A percentile compares a stretch with the other conserved stretches of the same genome.
These are phyloP conservation scores for Papilio xuthus DNA, from an alignment of 1,140 invertebrate genomes.

Conservation along the genomic window DNA sequence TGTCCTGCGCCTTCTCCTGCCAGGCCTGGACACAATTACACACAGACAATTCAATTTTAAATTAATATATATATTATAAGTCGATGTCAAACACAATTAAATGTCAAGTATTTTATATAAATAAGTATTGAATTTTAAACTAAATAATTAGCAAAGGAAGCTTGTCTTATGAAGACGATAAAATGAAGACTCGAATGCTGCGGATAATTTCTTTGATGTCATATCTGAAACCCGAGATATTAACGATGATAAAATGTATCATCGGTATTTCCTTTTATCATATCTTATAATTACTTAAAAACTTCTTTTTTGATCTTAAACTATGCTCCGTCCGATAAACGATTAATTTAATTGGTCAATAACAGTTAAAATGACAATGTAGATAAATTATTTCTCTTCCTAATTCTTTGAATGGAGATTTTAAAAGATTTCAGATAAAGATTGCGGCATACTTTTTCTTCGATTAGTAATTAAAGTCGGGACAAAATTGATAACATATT, in stretches of 20 bases:
- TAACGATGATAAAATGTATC: constrained; percentile 10
- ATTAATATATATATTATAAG: too few relatives aligned
- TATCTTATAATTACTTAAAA: neutral
- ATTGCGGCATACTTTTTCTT: neutral
- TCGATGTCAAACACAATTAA: too few relatives aligned
- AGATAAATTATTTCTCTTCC: neutral
- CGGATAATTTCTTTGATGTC: constrained; percentile 20
- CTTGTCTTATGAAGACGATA: neutral
- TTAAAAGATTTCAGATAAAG: neutral
- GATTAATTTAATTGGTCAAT: neutral
- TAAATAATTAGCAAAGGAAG: neutral
- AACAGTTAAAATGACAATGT: neutral
- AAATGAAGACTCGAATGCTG: constrained; percentile 23
- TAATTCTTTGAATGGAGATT: neutral
- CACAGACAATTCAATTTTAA: too few relatives aligned
- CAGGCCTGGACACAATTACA: too few relatives aligned
- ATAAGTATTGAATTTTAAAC: too few relatives aligned
- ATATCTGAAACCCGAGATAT: constrained; percentile 8
- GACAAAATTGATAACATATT: neutral
- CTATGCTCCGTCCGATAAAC: neutral
- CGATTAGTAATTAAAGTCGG: neutral
- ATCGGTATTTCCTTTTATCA: constrained; percentile 25
- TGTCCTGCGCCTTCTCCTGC: too few relatives aligned
- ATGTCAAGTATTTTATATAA: too few relatives aligned
- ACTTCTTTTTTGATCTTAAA: neutral